Percentiles rank a stretch among this genome's conserved stretches.
These are phyloP conservation scores for Boloria euphrosyne DNA, from an alignment of 2,888 invertebrate species.

Conservation along the genomic window DNA sequence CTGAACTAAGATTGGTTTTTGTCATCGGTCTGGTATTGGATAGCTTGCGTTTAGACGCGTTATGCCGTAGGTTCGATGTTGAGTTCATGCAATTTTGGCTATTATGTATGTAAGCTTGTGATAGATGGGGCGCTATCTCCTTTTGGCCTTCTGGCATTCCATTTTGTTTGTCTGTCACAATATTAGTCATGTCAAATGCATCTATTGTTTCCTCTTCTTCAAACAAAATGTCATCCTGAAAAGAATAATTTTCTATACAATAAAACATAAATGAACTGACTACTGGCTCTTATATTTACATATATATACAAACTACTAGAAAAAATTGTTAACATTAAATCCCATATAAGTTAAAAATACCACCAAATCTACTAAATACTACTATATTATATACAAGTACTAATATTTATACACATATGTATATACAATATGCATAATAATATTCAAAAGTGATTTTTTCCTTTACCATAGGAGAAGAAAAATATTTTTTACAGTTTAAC, in stretches of 20 bases:
- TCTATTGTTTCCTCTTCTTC: slow-evolving; percentile 71
- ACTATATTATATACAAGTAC: slow-evolving; percentile 7
- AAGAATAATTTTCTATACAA: slow-evolving; percentile 31
- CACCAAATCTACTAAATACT: not conserved
- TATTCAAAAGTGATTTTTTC: no score
- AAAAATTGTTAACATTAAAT: no score
- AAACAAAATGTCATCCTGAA: slow-evolving; percentile 74
- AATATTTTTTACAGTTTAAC: no score
- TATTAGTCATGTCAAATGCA: slow-evolving; percentile 47
- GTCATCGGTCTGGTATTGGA: slow-evolving; percentile 63
- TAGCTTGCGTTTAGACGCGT: slow-evolving; percentile 65
- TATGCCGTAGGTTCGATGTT: slow-evolving; percentile 53
- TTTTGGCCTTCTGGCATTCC: slow-evolving; percentile 50
- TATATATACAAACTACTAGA: no score
- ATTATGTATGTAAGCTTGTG: slow-evolving; percentile 46
- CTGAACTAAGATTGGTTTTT: slow-evolving; percentile 80
- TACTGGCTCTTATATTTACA: no score
- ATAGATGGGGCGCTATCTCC: slow-evolving; percentile 46
- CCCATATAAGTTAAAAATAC: no score
- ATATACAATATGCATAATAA: no score
- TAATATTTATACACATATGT: not conserved
- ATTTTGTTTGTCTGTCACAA: slow-evolving; percentile 44
- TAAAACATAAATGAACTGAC: not conserved
- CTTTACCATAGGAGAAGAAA: no score
- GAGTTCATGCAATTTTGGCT: slow-evolving; percentile 51